Evolutionary conservation across 2,113 vertebrate genomes (phyloP), one percentile per base, ranked within the genome.

Genomic region (Crypturellus undulatus): DNA sequence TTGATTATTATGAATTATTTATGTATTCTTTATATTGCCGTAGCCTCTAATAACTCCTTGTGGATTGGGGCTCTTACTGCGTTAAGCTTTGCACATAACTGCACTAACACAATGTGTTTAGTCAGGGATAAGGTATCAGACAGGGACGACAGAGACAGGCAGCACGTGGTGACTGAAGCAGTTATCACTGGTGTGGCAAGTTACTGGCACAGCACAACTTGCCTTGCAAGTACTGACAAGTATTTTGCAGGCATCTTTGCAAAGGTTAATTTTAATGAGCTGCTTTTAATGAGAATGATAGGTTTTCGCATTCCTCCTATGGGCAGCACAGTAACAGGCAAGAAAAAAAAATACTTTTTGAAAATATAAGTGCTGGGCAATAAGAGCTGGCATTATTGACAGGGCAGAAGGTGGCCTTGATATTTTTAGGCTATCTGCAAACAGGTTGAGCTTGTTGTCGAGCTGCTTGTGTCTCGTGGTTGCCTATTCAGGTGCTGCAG

Each of bases 321-420:
- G 34, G 45, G 38, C 67, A 82, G 30, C 24, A 14, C 9, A 30
- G 21, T 36, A 70, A 87, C 5, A 28, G 5, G 25, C 60, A 60
- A 54, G 40, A 75, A 38, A 15, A 26, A 34, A 13, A 30, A 52
- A 4, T 9, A 38, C 38, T 80, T 45, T 59, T 79, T 71, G 32
- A 60, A 82, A 54, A 45, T 51, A 6, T 18, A 83, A 51, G 5
- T 11, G 2, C 42, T 2, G 10, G 76, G 75, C 81, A 94, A 42
- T 54, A 73, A 80, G 82, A 72, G 71, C 21, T 90, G 87, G 64
- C 75, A 63, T 47, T 75, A 4, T 69, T 16, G 12, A 28, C 71
- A 87, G 71, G 92, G 87, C 87, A 95, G 87, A 80, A 69, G 4
- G 54, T 79, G 73, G 85, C n/a, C 65, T 84, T 45, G 68, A 6